These are phyloP conservation scores for Adoxophyes honmai DNA, from an alignment of 1,140 invertebrate species.

Conservation along the genomic window DNA sequence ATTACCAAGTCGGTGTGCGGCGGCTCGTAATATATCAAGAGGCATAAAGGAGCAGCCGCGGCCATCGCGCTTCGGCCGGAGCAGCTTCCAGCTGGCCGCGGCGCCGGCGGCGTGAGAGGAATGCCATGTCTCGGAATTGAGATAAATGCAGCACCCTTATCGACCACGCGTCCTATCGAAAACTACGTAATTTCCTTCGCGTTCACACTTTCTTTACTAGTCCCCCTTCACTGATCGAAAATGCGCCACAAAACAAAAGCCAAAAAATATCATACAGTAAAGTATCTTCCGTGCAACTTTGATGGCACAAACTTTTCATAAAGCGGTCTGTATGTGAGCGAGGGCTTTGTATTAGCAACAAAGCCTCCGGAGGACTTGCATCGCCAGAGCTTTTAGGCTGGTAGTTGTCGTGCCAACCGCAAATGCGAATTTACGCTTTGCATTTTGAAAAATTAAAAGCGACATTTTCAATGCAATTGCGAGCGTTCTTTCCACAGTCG, in stretches of 20 bases:
- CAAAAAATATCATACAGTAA: not conserved
- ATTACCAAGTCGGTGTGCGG: slow-evolving; percentile 49
- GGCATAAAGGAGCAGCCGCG: slow-evolving; percentile 37
- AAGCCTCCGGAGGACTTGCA: slow-evolving; percentile 48
- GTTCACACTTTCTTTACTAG: not conserved
- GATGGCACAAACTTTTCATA: slow-evolving; percentile 47
- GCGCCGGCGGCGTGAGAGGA: slow-evolving; percentile 17
- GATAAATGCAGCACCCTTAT: slow-evolving; percentile 23
- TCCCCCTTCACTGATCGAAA: not conserved
- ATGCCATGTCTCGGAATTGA: slow-evolving; percentile 25
- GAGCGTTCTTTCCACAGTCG: slow-evolving; percentile 54
- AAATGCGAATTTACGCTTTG: slow-evolving; percentile 67
- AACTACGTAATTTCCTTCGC: not conserved
- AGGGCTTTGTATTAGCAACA: slow-evolving; percentile 59
- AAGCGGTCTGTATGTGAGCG: slow-evolving; percentile 42
- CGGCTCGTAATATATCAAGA: slow-evolving; percentile 47
- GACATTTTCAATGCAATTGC: slow-evolving; percentile 69
- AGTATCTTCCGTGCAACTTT: slow-evolving; percentile 9
- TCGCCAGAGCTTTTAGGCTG: slow-evolving; percentile 57
- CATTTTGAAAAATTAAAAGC: slow-evolving; percentile 70
- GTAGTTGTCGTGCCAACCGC: slow-evolving; percentile 54
- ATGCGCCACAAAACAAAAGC: not conserved
- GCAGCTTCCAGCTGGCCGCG: slow-evolving; percentile 20
- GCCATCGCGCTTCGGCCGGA: slow-evolving; percentile 17
- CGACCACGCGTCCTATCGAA: not conserved